Evolutionary conservation across 1,140 invertebrate species (phyloP).

Genomic region (Drosophila sp.): DNA sequence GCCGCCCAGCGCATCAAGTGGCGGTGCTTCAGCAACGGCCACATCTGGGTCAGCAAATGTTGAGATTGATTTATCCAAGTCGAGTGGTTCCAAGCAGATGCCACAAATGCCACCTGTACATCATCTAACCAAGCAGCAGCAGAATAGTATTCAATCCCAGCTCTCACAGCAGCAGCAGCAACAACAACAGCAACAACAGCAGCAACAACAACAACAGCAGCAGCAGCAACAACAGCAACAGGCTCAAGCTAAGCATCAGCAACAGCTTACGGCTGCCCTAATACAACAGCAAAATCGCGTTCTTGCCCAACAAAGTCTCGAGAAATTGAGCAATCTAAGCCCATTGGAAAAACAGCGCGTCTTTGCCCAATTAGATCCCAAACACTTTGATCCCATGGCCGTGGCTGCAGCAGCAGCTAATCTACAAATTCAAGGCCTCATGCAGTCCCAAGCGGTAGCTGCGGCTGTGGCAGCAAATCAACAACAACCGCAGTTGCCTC

Average conservation of each 20-base stretch:
- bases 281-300: constrained; percentile 85
- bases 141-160: constrained; percentile 76
- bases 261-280: constrained; percentile 84
- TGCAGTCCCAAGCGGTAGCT: constrained; percentile 74
- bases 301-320: constrained; percentile 85
- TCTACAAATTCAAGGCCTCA: constrained; percentile 75
- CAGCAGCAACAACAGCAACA: constrained; percentile 76
- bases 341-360: constrained; percentile 85
- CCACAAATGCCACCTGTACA: constrained; percentile 55
- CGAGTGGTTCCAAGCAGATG: constrained; percentile 54
- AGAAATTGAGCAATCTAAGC: constrained; percentile 84
- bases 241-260: constrained; percentile 71
- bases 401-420: constrained; percentile 79
- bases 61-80: constrained; percentile 77
- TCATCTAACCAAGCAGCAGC: constrained; percentile 80
- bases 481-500: constrained; percentile 33
- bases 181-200: constrained; percentile 70
- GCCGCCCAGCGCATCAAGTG: constrained; percentile 58
- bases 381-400: constrained; percentile 81
- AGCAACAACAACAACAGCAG: constrained; percentile 74
- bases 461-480: constrained; percentile 71
- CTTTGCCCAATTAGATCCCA: constrained; percentile 84
- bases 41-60: constrained; percentile 45
- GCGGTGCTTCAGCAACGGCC: constrained; percentile 40
- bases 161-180: constrained; percentile 70